Evolutionary conservation across 2,113 vertebrate genomes (phyloP).

Genomic region (Gila orcuttii): DNA sequence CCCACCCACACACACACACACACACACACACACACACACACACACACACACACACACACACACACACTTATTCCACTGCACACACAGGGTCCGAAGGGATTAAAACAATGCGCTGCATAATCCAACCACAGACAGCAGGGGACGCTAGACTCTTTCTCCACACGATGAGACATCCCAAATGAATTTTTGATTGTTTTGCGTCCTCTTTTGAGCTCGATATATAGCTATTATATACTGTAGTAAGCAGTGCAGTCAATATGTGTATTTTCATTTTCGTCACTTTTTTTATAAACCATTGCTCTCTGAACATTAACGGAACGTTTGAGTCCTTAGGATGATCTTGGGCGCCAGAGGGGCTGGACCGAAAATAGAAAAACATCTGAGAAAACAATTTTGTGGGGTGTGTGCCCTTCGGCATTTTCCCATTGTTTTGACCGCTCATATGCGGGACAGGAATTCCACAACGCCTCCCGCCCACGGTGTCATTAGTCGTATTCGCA

Average conservation of each 20-base stretch:
- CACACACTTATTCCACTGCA: no score
- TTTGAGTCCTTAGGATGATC: neutral
- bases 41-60: no score
- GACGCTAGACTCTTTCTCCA: neutral
- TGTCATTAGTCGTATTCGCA: neutral
- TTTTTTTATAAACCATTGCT: no score
- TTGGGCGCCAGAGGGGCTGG: conserved; percentile 8
- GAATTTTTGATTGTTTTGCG: neutral
- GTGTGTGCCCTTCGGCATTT: conserved; percentile 34
- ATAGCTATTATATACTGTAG: neutral
- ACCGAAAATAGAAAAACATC: conserved; percentile 37
- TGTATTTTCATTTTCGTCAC: neutral
- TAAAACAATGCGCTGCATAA: neutral
- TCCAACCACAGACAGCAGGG: conserved; percentile 24
- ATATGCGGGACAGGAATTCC: neutral
- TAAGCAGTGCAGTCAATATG: neutral
- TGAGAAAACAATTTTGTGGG: conserved; percentile 37
- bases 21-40: no score
- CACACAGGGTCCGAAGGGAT: no score
- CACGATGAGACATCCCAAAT: neutral
- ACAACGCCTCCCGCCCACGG: neutral
- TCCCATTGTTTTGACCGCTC: conserved; percentile 19
- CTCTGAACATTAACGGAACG: neutral
- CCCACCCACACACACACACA: no score
- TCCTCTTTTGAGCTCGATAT: neutral